These are phyloP conservation scores for Proteles cristata DNA, from an alignment of 2,113 vertebrate genomes.

Conservation along the genomic window DNA sequence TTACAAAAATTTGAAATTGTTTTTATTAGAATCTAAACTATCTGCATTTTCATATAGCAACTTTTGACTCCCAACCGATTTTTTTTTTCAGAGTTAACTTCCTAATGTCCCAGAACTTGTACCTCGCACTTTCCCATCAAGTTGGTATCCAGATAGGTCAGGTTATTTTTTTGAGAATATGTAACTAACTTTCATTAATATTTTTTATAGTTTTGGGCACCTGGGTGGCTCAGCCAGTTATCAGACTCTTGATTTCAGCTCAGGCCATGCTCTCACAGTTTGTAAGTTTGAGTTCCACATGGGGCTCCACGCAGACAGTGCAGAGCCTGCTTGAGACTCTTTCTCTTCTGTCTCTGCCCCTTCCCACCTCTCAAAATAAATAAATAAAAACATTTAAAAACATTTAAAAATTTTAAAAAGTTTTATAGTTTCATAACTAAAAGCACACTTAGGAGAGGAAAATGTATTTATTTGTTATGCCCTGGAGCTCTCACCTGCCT, in stretches of 20 bases:
- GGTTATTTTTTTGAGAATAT: slow-evolving; percentile 61
- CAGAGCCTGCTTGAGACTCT: too few relatives aligned
- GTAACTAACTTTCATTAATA: slow-evolving; percentile 43
- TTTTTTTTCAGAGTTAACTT: slow-evolving; percentile 10
- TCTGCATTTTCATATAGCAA: slow-evolving; percentile 33
- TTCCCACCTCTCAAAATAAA: too few relatives aligned
- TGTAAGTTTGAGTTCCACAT: too few relatives aligned
- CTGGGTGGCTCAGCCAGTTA: too few relatives aligned
- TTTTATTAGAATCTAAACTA: slow-evolving; percentile 46
- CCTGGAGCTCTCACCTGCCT: neutral
- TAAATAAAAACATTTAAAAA: too few relatives aligned
- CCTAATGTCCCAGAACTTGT: neutral
- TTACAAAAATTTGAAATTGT: slow-evolving; percentile 45
- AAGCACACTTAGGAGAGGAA: slow-evolving; percentile 7
- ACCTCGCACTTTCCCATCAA: neutral
- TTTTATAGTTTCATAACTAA: neutral
- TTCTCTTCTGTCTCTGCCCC: too few relatives aligned
- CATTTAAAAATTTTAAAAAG: too few relatives aligned
- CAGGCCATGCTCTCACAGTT: too few relatives aligned
- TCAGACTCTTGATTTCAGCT: too few relatives aligned
- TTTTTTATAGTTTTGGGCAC: slow-evolving; percentile 45
- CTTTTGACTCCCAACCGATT: neutral
- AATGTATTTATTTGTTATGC: neutral
- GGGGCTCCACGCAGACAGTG: too few relatives aligned
- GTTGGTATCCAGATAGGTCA: neutral